These are phyloP conservation scores for Xanthia togata DNA, from an alignment of 2,888 invertebrate species.

Conservation along the genomic window DNA sequence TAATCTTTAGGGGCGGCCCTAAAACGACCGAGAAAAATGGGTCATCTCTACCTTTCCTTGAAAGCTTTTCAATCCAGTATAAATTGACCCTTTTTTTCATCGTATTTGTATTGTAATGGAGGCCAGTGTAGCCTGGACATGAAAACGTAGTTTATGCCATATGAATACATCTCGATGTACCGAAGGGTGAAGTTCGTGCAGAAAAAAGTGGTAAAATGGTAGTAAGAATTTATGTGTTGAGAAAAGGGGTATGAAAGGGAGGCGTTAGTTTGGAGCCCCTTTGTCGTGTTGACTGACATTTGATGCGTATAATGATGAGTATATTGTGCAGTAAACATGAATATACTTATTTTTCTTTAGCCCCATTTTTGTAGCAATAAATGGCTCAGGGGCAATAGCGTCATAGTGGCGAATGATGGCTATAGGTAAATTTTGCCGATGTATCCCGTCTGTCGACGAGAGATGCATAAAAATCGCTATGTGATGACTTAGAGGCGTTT, in stretches of 20 bases:
- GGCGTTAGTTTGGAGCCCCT: constrained; percentile 73
- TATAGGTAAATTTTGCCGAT: not conserved
- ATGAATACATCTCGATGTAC: constrained; percentile 83
- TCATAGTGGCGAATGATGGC: not conserved
- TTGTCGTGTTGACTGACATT: constrained; percentile 77
- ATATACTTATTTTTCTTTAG: constrained; percentile 10
- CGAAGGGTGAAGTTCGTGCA: constrained; percentile 80
- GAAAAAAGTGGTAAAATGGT: constrained; percentile 83
- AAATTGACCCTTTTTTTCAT: constrained; percentile 58
- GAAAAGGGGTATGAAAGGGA: constrained; percentile 76
- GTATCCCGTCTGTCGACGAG: not conserved
- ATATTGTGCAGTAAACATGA: constrained; percentile 52
- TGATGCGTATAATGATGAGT: constrained; percentile 64
- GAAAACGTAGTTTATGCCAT: constrained; percentile 79
- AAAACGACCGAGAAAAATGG: constrained; percentile 81
- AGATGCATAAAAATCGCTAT: not conserved
- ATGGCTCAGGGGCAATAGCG: not conserved
- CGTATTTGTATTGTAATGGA: constrained; percentile 20
- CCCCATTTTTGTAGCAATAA: constrained; percentile 12
- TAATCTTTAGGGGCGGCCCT: constrained; percentile 79
- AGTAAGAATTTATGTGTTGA: constrained; percentile 83
- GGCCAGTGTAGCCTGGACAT: constrained; percentile 70
- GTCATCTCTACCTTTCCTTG: constrained; percentile 81
- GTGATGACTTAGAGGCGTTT: not conserved
- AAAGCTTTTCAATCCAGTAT: constrained; percentile 73